phyloP scores from a whole-genome alignment of 2,797 vertebrate species.

The Notolabrus celidotus region DNA sequence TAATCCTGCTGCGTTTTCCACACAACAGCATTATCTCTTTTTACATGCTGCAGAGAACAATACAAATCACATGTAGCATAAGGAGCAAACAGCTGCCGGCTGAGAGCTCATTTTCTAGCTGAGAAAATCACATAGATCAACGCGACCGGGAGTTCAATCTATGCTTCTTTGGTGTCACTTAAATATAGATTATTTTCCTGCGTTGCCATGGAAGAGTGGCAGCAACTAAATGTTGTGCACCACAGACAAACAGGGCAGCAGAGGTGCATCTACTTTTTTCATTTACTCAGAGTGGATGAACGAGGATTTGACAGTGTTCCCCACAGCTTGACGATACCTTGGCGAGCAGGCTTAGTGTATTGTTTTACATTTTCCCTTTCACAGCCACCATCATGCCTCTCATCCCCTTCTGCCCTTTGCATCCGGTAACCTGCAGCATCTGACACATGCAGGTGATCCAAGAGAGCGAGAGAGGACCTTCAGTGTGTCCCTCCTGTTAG shows the following conservation, averaged over 20 bases:
- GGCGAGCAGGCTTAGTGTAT: too few species aligned
- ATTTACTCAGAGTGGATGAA: slow-evolving; percentile 6
- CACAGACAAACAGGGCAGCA: background rate
- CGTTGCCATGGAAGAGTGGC: slow-evolving; percentile 7
- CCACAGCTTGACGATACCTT: too few species aligned
- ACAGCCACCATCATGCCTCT: too few species aligned
- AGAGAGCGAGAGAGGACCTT: too few species aligned
- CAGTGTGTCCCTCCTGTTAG: too few species aligned
- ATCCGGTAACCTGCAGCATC: too few species aligned
- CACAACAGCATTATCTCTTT: slow-evolving; percentile 18
- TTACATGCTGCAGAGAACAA: background rate
- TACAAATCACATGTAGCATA: slow-evolving; percentile 15
- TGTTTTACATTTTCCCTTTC: too few species aligned
- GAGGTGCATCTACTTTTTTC: background rate
- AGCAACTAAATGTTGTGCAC: too few species aligned
- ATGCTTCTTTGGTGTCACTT: slow-evolving; percentile 12
- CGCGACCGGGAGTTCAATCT: background rate
- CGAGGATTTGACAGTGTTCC: background rate
- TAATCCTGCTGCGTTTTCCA: background rate
- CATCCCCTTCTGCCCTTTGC: too few species aligned
- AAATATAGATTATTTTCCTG: slow-evolving; percentile 25
- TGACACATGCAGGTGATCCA: too few species aligned
- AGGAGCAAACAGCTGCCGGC: slow-evolving; percentile 17
- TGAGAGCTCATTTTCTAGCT: slow-evolving; percentile 3
- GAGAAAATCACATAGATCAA: background rate